These are phyloP conservation scores for Mormyrus lacerda DNA, from an alignment of 2,113 vertebrate species.

Conservation along the genomic window DNA sequence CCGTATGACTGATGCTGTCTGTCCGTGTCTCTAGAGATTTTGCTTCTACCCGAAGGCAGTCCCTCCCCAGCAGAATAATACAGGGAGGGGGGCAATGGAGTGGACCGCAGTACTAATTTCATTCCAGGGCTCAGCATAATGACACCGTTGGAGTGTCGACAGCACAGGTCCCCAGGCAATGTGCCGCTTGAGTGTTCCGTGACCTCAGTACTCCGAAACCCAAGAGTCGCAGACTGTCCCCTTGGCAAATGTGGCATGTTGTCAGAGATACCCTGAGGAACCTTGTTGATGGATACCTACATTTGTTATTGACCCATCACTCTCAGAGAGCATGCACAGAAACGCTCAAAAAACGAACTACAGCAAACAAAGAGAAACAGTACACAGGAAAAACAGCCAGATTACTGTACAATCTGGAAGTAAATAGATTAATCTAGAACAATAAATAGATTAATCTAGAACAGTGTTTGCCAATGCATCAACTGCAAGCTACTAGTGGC, in stretches of 20 bases:
- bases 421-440: not conserved
- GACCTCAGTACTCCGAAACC: not conserved
- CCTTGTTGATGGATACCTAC: not conserved
- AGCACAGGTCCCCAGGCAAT: not conserved
- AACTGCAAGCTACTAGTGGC: not conserved
- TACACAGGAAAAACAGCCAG: not conserved
- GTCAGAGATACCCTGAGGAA: not conserved
- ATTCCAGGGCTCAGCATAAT: not conserved
- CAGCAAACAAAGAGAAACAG: not conserved
- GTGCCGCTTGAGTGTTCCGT: not conserved
- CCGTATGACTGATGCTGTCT: not conserved
- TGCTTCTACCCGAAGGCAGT: not conserved
- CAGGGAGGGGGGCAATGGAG: not conserved
- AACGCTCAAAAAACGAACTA: not conserved
- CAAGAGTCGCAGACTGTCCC: not conserved
- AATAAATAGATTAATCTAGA: no score
- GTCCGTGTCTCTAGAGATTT: not conserved
- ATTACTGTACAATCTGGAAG: not conserved
- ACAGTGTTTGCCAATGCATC: not conserved
- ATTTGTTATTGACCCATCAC: not conserved
- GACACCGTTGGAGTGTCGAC: not conserved
- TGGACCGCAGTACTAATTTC: not conserved
- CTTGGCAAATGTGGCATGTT: not conserved
- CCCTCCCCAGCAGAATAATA: not conserved
- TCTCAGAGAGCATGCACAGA: not conserved